Evolutionary conservation across 2,113 vertebrate genomes (phyloP).

Genomic region (Semnopithecus entellus): DNA sequence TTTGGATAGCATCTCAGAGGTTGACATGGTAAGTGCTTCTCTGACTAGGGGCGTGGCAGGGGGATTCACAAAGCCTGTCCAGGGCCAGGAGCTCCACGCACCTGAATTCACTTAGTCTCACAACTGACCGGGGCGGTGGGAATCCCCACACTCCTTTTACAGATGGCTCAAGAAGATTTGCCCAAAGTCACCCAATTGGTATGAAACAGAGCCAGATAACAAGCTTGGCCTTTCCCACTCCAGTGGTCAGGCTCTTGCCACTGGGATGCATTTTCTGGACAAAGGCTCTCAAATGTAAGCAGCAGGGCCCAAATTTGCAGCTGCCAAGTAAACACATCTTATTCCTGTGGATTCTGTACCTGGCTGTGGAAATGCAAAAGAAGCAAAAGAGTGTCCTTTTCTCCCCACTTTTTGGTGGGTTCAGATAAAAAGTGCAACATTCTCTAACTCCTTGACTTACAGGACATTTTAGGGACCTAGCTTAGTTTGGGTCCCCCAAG

Average conservation of each 20-base stretch:
- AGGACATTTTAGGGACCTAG: background rate
- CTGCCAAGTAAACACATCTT: background rate
- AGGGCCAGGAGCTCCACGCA: background rate
- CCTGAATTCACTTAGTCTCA: background rate
- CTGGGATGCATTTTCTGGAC: background rate
- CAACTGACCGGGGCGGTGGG: background rate
- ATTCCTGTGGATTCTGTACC: background rate
- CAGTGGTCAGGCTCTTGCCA: background rate
- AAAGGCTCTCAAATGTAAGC: background rate
- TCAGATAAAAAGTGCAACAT: background rate
- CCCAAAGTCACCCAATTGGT: background rate
- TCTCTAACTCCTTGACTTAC: background rate
- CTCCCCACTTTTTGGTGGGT: background rate
- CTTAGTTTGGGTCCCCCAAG: background rate
- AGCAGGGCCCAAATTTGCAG: background rate
- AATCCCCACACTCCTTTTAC: background rate
- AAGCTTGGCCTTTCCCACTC: background rate
- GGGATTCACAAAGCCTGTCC: background rate
- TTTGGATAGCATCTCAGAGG: constrained; percentile 97
- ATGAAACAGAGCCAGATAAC: background rate
- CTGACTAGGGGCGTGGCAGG: accelerated
- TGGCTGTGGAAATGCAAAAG: background rate
- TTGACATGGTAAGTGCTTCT: constrained; percentile 91
- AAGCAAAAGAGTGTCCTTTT: background rate
- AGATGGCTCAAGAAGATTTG: background rate